phyloP scores from a whole-genome alignment of 2,797 vertebrate species.

The Acridotheres tristis region DNA sequence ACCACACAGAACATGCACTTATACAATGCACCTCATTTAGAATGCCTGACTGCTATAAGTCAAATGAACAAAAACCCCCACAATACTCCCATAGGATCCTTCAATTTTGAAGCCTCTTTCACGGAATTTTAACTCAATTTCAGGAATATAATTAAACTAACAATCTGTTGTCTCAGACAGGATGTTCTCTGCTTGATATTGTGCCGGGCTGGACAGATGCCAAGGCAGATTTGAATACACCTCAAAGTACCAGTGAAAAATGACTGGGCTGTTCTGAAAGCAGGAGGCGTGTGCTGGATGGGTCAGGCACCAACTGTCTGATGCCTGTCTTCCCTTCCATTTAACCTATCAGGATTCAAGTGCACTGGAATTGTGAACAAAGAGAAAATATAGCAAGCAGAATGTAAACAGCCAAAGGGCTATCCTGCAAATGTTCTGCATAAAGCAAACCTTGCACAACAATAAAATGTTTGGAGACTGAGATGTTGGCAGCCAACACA shows the following conservation, averaged over 20 bases:
- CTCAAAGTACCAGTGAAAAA: conserved; percentile 45
- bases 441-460: conserved; percentile 20
- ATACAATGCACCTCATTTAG: not conserved
- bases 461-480: not conserved
- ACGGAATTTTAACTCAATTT: conserved; percentile 69
- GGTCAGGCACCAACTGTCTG: not conserved
- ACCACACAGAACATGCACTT: not conserved
- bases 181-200: conserved; percentile 56
- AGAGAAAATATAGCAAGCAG: conserved; percentile 40
- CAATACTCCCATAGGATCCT: conserved; percentile 5
- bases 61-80: not conserved
- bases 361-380: conserved; percentile 6
- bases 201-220: conserved; percentile 43
- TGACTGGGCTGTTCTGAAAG: conserved; percentile 38
- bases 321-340: conserved; percentile 21
- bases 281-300: not conserved
- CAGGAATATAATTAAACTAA: conserved; percentile 65
- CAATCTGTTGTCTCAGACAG: conserved; percentile 64
- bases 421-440: not conserved
- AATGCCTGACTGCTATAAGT: conserved; percentile 19
- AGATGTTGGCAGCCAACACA: not conserved
- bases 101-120: conserved; percentile 60
- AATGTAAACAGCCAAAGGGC: conserved; percentile 17
- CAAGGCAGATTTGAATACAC: conserved; percentile 51
- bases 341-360: conserved; percentile 37